Percentiles rank a stretch among this genome's conserved stretches.
Evolutionary conservation across 2,797 vertebrate species (phyloP).

Genomic region (Anguilla marmorata): DNA sequence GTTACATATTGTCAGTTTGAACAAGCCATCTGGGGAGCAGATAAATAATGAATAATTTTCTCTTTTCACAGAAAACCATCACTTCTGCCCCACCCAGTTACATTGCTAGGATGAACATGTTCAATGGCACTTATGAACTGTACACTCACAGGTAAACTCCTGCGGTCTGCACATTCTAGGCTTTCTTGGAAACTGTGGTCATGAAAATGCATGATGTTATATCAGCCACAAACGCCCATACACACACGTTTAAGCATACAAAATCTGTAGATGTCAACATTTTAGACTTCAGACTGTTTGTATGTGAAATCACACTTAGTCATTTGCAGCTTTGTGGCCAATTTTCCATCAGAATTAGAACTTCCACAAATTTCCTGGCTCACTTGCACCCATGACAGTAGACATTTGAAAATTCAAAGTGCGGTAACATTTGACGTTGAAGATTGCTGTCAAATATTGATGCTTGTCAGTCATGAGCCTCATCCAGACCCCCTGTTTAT

Average conservation of each 20-base stretch:
- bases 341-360: background rate
- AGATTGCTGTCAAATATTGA: slow-evolving; percentile 4
- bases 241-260: background rate
- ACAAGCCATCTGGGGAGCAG: background rate
- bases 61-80: slow-evolving; percentile 85
- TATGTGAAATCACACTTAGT: background rate
- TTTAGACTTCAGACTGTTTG: background rate
- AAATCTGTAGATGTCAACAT: background rate
- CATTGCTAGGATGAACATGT: slow-evolving; percentile 89
- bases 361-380: background rate
- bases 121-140: slow-evolving; percentile 88
- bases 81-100: slow-evolving; percentile 80
- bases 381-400: slow-evolving; percentile 14
- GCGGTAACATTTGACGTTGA: background rate
- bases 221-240: background rate
- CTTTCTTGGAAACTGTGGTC: background rate
- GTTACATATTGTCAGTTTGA: background rate
- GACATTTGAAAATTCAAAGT: slow-evolving; percentile 20
- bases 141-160: slow-evolving; percentile 92
- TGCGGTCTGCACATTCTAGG: background rate
- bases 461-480: slow-evolving; percentile 17
- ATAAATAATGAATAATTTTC: slow-evolving; percentile 5
- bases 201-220: too few species aligned
- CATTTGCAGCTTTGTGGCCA: background rate
- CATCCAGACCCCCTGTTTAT: slow-evolving; percentile 27